phyloP scores from a whole-genome alignment of 2,797 vertebrate genomes.

The Thaleichthys pacificus region DNA sequence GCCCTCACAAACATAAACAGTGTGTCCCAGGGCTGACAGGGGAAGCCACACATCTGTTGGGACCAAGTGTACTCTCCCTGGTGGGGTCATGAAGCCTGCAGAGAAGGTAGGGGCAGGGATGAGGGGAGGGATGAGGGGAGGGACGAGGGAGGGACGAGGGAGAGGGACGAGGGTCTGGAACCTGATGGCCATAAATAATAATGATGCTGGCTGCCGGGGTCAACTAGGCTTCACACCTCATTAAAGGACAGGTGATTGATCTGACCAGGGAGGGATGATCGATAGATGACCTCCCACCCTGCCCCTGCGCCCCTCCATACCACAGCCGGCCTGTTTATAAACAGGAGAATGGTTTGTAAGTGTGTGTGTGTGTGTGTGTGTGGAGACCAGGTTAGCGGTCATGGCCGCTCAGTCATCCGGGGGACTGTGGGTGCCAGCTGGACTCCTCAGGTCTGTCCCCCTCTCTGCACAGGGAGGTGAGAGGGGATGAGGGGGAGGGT shows the following conservation, averaged over 20 bases:
- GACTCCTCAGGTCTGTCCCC: conserved; percentile 47
- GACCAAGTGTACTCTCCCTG: not conserved
- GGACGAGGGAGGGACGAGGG: not conserved
- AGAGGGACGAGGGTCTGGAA: not conserved
- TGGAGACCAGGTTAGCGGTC: conserved; percentile 26
- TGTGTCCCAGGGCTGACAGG: not conserved
- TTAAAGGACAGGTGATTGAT: conserved; percentile 63
- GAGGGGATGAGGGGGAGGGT: conserved; percentile 34
- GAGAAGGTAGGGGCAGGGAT: not conserved
- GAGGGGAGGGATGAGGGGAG: not conserved
- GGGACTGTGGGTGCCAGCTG: conserved; percentile 67
- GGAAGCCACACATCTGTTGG: not conserved
- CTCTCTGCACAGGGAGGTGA: conserved; percentile 31
- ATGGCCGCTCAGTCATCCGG: conserved; percentile 61
- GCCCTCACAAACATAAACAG: conserved; percentile 18
- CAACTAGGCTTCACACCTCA: conserved; percentile 43
- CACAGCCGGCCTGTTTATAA: not conserved
- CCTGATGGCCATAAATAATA: conserved; percentile 46
- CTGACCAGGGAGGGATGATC: conserved; percentile 54
- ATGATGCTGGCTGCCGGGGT: conserved; percentile 45
- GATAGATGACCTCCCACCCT: conserved; percentile 46
- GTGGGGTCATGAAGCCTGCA: not conserved
- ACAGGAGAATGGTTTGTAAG: not conserved
- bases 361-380: conserved; percentile 17
- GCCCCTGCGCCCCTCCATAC: conserved; percentile 6